Conservation (phyloP, 2,113 vertebrate genomes). For the Notothenia rossii region DNA sequence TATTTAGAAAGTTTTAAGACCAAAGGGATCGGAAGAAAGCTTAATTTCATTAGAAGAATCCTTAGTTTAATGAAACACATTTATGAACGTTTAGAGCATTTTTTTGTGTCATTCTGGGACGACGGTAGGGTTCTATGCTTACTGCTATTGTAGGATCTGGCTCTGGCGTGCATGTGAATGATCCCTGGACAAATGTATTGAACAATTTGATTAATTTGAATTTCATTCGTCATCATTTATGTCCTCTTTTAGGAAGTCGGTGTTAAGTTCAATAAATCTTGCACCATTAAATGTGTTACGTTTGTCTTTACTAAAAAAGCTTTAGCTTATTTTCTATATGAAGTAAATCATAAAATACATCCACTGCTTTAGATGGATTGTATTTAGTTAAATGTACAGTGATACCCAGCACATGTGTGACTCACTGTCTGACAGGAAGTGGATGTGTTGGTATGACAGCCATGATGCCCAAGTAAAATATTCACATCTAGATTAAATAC, state of each 20-base stretch:
- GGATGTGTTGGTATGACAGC: slow-evolving; percentile 44
- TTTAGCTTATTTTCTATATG: background rate
- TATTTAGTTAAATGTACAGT: background rate
- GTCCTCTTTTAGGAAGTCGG: slow-evolving; percentile 56
- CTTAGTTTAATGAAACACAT: slow-evolving; percentile 29
- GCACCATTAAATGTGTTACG: slow-evolving; percentile 38
- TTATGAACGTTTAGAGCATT: slow-evolving; percentile 9
- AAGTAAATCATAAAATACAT: background rate
- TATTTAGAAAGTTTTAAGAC: slow-evolving; percentile 44
- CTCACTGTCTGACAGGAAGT: background rate
- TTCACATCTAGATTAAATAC: slow-evolving; percentile 44
- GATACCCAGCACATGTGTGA: background rate
- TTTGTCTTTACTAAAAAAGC: slow-evolving; percentile 20
- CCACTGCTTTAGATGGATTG: background rate
- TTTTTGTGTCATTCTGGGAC: slow-evolving; percentile 43
- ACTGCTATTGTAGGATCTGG: background rate
- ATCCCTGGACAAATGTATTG: slow-evolving; percentile 39
- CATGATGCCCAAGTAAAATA: slow-evolving; percentile 42
- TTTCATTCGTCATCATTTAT: slow-evolving; percentile 34
- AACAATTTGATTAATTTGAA: slow-evolving; percentile 17
- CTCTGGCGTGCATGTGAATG: slow-evolving; percentile 42
- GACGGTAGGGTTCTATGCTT: slow-evolving; percentile 22
- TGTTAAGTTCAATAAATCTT: slow-evolving; percentile 74
- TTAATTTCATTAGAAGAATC: slow-evolving; percentile 17
- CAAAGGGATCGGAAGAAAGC: slow-evolving; percentile 59